A percentile compares a stretch with the other conserved stretches of the same genome.
These are phyloP conservation scores for Bradypodion pumilum DNA, from an alignment of 2,797 vertebrate species.

Conservation along the genomic window DNA sequence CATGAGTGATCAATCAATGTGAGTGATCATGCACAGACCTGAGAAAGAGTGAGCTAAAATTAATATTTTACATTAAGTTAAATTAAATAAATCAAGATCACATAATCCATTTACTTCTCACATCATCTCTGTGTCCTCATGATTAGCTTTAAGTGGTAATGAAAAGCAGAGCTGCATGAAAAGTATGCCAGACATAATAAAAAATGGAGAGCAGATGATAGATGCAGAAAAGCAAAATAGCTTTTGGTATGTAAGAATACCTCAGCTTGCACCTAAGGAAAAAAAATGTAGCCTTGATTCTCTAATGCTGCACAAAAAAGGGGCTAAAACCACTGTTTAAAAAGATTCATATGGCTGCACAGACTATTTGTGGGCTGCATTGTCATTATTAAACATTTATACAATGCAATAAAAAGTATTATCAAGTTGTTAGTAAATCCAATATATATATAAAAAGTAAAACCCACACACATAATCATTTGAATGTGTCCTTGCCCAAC, in stretches of 20 bases:
- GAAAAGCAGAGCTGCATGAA: slow-evolving; percentile 47
- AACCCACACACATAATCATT: not conserved
- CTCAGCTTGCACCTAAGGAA: not conserved
- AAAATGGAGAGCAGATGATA: slow-evolving; percentile 13
- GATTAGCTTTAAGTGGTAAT: slow-evolving; percentile 4
- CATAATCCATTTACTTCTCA: slow-evolving; percentile 37
- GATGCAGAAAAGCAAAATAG: slow-evolving; percentile 34
- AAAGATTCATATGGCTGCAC: slow-evolving; percentile 22
- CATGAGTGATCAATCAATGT: not conserved
- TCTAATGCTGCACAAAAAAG: not conserved
- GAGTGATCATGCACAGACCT: not conserved
- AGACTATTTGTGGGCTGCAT: slow-evolving; percentile 8
- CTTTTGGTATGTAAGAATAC: slow-evolving; percentile 32
- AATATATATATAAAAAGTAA: no score
- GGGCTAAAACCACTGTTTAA: not conserved
- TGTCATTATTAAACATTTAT: slow-evolving; percentile 45
- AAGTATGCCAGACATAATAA: slow-evolving; percentile 44
- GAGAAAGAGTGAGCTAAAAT: not conserved
- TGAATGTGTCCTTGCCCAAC: slow-evolving; percentile 13
- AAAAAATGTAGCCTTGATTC: not conserved
- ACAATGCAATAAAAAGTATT: slow-evolving; percentile 17
- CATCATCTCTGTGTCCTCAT: slow-evolving; percentile 62
- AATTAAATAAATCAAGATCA: not conserved
- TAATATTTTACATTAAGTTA: not conserved
- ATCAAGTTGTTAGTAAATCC: slow-evolving; percentile 43